phyloP scores from a whole-genome alignment of 2,888 invertebrate genomes.

The Bellardia pandia region DNA sequence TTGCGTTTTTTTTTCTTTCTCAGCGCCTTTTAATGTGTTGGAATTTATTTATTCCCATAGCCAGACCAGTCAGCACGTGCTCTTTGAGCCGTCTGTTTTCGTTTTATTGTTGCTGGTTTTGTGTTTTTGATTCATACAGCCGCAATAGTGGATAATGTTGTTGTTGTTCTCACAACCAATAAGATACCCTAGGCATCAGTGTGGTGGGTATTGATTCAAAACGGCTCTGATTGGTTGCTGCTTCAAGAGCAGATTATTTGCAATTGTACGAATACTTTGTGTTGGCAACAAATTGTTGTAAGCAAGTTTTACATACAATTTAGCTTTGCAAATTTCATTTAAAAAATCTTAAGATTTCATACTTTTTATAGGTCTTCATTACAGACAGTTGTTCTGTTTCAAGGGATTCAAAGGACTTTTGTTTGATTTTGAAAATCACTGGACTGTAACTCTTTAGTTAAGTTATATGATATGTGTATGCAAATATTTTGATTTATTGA shows the following conservation, averaged over 20 bases:
- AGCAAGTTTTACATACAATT: slow-evolving; percentile 22
- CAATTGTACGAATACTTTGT: background rate
- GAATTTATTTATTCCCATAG: slow-evolving; percentile 62
- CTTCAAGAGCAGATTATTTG: slow-evolving; percentile 26
- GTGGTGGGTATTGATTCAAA: slow-evolving; percentile 78
- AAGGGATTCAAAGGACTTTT: slow-evolving; percentile 46
- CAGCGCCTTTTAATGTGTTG: slow-evolving; percentile 63
- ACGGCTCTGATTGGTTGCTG: slow-evolving; percentile 74
- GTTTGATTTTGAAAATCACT: slow-evolving; percentile 28
- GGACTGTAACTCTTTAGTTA: slow-evolving; percentile 15
- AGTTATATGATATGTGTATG: slow-evolving; percentile 9
- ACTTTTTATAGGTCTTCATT: slow-evolving; percentile 58
- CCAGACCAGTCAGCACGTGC: slow-evolving; percentile 81
- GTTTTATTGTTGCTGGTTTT: slow-evolving; percentile 32
- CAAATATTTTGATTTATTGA: slow-evolving; percentile 39
- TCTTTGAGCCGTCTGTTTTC: slow-evolving; percentile 66
- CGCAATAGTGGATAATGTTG: background rate
- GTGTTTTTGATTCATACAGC: slow-evolving; percentile 46
- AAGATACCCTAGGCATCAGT: slow-evolving; percentile 72
- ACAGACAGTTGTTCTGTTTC: slow-evolving; percentile 39
- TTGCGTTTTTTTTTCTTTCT: slow-evolving; percentile 27
- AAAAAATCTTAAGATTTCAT: slow-evolving; percentile 50
- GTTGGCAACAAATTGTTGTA: background rate
- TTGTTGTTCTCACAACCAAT: slow-evolving; percentile 78
- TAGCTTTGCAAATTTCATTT: slow-evolving; percentile 4